Base-by-base conservation (phyloP, 2,888 invertebrate species). In the Resseliella maxima region DNA sequence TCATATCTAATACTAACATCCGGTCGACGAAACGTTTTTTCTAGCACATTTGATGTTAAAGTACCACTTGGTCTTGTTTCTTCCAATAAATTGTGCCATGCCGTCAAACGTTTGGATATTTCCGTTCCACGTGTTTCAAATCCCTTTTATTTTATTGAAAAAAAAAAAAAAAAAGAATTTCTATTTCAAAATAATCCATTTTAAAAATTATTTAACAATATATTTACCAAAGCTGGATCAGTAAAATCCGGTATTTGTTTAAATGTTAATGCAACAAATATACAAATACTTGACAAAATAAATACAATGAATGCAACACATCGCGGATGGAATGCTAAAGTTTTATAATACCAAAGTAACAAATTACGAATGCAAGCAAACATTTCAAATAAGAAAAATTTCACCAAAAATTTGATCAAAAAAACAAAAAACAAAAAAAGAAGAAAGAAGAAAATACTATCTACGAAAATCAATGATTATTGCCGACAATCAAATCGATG, bases 51-150 rank as follows among this genome's bases (percentile, higher is more conserved):
- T 85, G 94, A 93, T 27, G 94, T 94, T 27, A 96, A 92, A 59
- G 93, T 92, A 86, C 94, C 95, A 86, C 93, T 94, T 86, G 94
- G 93, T 88, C 93, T 92, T 0, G 94, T 95, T 89, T 95, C 94
- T 89, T 95, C 94, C 87, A 95, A 92, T 86, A 98, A 93, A 92
- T 97, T 97, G 89, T 95, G 93, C 96, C 97, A 98, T 41, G 97
- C 94, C 83, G 94, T 94, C 88, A 96, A 92, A 86, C 97, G 93
- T 89, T 95, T 93, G 2, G 96, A 94, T 89, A 98, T 93, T 83
- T 92, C 92, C 0, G 98, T 98, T n/a, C 97, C 97, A 87, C 98
- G 93, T 21, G 98, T 95, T 90, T 97, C 97, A 91, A 98, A 98
- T 5, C 98, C 98, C 94, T 97, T 90, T 88, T 86, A 72, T 86